Base-by-base conservation (phyloP, 2,113 vertebrate genomes). In the Limnothrissa miodon region DNA sequence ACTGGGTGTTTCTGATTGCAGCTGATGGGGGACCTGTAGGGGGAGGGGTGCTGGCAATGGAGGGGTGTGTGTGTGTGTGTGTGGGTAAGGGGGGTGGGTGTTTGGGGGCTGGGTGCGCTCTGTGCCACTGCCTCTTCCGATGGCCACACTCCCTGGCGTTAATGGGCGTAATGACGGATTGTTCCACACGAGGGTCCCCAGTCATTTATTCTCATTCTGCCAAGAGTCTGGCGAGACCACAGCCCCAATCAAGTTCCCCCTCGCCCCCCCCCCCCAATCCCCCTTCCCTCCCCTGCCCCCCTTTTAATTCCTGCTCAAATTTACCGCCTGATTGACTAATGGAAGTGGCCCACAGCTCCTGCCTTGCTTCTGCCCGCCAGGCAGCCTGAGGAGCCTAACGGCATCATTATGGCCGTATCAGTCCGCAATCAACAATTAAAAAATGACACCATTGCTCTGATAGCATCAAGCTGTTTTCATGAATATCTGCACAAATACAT, bases 111-210 rank as follows among this genome's bases (percentile, higher is more conserved):
- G 48, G 48, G 48, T 53, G 42, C 42, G 93, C 93, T 93, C 92
- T 17, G 29, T 74, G 66, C 10, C 33, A 74, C 93, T 53, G 83
- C 94, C 93, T 90, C 93, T 93, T 93, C 93, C 88, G 93, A 87
- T 92, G 91, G 90, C 89, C 86, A 85, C 80, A 93, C 93, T 91
- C 94, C 92, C 92, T 91, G 90, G 91, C 93, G 92, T 94, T 97
- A 97, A 97, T 96, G 95, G 94, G 92, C 90, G 89, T 96, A 96
- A 97, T 97, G 96, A 97, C 97, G 94, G 95, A 96, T 96, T 96
- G 94, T 96, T 96, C 95, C 95, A 93, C 94, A 93, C 93, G 93
- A 93, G 93, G 91, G 92, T 33, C 66, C 93, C 93, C 93, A 91
- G 94, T 96, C 95, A 95, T 97, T 96, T 96, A 96, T 96, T 96